Evolutionary conservation across 2,797 vertebrate genomes (phyloP).

Genomic region (Psittacula echo): DNA sequence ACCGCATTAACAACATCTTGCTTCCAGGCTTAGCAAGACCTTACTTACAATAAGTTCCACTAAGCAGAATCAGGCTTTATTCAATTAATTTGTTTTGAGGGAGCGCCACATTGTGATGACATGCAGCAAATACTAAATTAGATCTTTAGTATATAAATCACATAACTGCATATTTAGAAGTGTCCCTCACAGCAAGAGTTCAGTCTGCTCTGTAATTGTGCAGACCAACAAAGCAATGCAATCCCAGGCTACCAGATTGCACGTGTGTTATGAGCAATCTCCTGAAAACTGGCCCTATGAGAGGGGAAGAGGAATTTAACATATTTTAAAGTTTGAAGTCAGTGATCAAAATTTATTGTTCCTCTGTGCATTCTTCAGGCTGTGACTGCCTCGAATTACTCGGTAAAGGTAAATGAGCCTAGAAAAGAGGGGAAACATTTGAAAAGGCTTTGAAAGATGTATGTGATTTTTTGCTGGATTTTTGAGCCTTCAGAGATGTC

Average conservation of each 20-base stretch:
- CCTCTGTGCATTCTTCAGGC: background rate
- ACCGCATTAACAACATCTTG: constrained; percentile 1
- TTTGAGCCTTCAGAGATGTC: constrained; percentile 2
- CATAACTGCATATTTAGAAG: background rate
- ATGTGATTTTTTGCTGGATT: constrained; percentile 16
- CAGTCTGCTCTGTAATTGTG: background rate
- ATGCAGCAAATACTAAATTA: constrained; percentile 17
- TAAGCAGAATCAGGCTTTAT: background rate
- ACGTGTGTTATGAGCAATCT: background rate
- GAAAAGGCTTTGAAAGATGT: background rate
- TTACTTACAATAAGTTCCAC: background rate
- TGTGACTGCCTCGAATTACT: background rate
- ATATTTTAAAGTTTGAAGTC: constrained; percentile 11
- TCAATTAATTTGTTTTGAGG: background rate
- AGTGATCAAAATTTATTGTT: constrained; percentile 4
- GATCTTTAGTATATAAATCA: background rate
- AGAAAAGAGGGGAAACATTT: background rate
- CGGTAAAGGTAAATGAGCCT: background rate
- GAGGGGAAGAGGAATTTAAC: background rate
- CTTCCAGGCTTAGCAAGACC: background rate
- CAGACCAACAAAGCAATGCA: background rate
- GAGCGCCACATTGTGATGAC: background rate
- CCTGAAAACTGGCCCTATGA: background rate
- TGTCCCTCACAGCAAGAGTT: background rate
- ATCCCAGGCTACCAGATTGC: background rate